Percentiles rank a stretch among this genome's conserved stretches.
phyloP scores from a whole-genome alignment of 2,797 vertebrate genomes.

The Glossophaga mutica region DNA sequence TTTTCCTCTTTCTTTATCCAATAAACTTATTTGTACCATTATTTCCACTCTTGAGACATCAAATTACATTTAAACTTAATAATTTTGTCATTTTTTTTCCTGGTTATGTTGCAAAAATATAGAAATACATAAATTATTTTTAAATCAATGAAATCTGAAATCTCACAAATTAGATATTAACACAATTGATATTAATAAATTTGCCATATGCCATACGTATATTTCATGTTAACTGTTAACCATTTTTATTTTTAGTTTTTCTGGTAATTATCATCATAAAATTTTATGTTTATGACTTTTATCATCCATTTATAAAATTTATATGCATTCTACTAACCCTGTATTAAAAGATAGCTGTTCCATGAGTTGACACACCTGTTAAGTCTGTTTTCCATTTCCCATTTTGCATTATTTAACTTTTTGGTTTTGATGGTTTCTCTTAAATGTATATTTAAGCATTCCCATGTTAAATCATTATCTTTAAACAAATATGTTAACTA shows the following conservation, averaged over 20 bases:
- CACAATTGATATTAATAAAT: not conserved
- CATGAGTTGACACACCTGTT: not conserved
- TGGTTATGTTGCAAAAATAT: not conserved
- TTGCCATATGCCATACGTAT: not conserved
- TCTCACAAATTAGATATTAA: not conserved
- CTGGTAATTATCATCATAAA: not conserved
- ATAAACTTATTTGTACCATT: not conserved
- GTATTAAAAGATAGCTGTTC: not conserved
- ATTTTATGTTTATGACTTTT: not conserved
- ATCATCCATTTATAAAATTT: not conserved
- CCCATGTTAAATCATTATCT: not conserved
- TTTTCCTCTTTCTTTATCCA: not conserved
- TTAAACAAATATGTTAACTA: not conserved
- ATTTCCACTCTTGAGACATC: not conserved
- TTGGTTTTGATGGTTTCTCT: not conserved
- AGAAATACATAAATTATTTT: not conserved
- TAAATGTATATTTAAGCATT: not conserved
- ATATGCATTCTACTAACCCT: not conserved
- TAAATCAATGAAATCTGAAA: not conserved
- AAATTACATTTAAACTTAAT: not conserved
- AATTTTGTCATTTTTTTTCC: not conserved
- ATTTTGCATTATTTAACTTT: not conserved
- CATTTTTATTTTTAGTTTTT: not conserved
- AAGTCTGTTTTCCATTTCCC: not conserved
- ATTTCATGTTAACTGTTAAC: not conserved